Base-by-base conservation (phyloP, 2,797 vertebrate species). In the Muraenolepis orangiensis region DNA sequence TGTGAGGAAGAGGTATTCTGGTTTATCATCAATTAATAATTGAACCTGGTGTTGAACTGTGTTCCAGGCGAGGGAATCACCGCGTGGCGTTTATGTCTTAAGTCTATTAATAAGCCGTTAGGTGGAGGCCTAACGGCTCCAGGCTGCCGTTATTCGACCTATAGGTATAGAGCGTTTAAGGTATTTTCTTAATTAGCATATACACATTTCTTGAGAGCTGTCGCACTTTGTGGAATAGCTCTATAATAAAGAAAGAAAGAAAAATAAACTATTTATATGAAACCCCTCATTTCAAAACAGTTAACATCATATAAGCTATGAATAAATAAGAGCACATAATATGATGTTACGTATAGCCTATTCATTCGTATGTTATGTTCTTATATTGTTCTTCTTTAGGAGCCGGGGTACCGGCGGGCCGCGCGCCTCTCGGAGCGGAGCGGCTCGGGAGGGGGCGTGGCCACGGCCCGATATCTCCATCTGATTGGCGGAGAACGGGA, bases 1-100 rank as follows among this genome's bases (percentile, higher is more conserved):
- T 83, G 84, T 84, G 83, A 77, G 72, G 78, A 30, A 3, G 81
- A 85, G 82, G 86, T 87, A 86, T 90, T 85, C 87, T 73, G 75
- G 57, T 76, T 46, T 46, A 67, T 68, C 82, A 89, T 89, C 72
- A 86, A 88, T 88, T 85, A 89, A 89, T 89, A 76, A 89, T 88
- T 73, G 34, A 70, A 86, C 46, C 11, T 77, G 42, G 29, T 64
- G n/a, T n/a, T n/a, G 40, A 78, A 75, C 74, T 75, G 76, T 57
- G 34, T 61, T 57, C n/a, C n/a, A 57, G n/a, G n/a, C n/a, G n/a
- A n/a, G n/a, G n/a, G n/a, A n/a, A n/a, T n/a, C n/a, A n/a, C n/a
- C n/a, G n/a, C n/a, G n/a, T n/a, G n/a, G n/a, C n/a, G n/a, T n/a
- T n/a, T n/a, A n/a, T n/a, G n/a, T n/a, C n/a, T n/a, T n/a, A n/a